Conservation (phyloP, 1,140 invertebrate species). For the Drosophila athabasca region DNA sequence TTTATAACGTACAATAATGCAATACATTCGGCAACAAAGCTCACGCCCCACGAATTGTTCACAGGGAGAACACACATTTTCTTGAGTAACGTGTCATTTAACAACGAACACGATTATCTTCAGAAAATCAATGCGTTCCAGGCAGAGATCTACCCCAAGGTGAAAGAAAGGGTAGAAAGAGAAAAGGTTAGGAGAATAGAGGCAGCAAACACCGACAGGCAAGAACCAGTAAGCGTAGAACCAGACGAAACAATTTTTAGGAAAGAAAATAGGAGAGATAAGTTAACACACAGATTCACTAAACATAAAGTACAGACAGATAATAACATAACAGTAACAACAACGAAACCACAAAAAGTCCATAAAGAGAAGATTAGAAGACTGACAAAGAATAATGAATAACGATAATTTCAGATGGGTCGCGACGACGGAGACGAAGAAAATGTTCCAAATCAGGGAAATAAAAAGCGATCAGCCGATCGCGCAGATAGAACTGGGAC, state of each 20-base stretch:
- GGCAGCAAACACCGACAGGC: neutral
- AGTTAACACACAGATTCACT: neutral
- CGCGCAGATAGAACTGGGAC: too few relatives aligned
- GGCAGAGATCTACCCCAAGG: neutral
- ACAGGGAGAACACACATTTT: neutral
- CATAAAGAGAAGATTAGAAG: neutral
- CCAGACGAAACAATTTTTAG: neutral
- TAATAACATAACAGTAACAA: neutral
- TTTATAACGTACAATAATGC: slow-evolving; percentile 39
- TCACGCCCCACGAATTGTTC: neutral
- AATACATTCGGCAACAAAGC: slow-evolving; percentile 31
- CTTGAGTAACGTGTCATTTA: neutral
- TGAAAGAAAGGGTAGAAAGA: neutral
- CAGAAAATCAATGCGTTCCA: slow-evolving; percentile 7
- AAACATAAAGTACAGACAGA: neutral
- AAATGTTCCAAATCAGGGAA: too few relatives aligned
- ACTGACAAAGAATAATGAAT: neutral
- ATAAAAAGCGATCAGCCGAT: too few relatives aligned
- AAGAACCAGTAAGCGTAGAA: neutral
- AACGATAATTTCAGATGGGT: slow-evolving; percentile 3
- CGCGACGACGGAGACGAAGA: neutral
- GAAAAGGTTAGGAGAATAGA: neutral
- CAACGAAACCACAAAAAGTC: neutral
- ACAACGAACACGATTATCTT: slow-evolving; percentile 9
- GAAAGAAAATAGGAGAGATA: slow-evolving; percentile 7